phyloP scores from a whole-genome alignment of 2,888 invertebrate genomes.

The Epirrhoe tristata region DNA sequence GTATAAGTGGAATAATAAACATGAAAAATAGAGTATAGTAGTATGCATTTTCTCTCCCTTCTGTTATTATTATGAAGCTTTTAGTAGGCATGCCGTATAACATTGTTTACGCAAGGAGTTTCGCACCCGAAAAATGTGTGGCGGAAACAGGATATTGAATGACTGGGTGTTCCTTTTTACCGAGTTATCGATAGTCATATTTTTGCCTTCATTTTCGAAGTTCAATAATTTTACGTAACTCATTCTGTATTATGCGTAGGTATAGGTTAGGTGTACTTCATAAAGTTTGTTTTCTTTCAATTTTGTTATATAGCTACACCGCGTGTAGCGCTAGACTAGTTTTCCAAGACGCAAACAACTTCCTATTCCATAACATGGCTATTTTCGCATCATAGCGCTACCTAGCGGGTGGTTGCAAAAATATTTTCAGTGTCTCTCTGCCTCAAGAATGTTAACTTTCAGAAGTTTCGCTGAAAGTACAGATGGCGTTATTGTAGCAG shows the following conservation, averaged over 20 bases:
- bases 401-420: conserved; percentile 24
- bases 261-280: no score
- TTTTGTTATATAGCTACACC: no score
- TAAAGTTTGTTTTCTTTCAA: no score
- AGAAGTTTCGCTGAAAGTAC: background rate
- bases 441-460: background rate
- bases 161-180: conserved; percentile 27
- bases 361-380: background rate
- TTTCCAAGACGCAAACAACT: background rate
- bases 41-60: conserved; percentile 39
- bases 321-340: background rate
- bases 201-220: conserved; percentile 12
- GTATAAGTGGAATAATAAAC: conserved; percentile 45
- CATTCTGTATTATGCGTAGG: background rate
- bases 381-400: conserved; percentile 26
- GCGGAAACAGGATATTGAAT: conserved; percentile 41
- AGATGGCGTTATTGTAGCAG: conserved; percentile 25
- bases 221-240: conserved; percentile 1
- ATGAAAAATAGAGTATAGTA: conserved; percentile 42
- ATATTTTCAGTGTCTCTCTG: background rate
- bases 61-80: conserved; percentile 42
- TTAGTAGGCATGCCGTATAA: conserved; percentile 34
- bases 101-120: conserved; percentile 32
- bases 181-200: conserved; percentile 24
- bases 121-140: conserved; percentile 33